Percentiles rank a stretch among this genome's conserved stretches.
Conservation (phyloP, 2,113 vertebrate species). For the Aptenodytes forsteri region DNA sequence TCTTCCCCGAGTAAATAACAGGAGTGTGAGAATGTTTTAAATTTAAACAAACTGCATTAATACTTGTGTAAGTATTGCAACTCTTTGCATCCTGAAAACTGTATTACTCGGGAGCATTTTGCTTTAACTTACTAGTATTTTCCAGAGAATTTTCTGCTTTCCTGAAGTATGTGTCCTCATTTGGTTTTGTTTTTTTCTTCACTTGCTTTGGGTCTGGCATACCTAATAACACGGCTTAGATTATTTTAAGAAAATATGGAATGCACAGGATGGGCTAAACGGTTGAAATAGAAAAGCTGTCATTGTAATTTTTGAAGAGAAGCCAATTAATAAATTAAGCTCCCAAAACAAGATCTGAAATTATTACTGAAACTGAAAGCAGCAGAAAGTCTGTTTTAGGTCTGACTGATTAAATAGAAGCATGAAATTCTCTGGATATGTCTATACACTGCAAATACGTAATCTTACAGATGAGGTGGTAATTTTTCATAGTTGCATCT, state of each 20-base stretch:
- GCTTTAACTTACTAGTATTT: not conserved
- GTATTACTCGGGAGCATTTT: not conserved
- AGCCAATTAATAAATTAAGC: not conserved
- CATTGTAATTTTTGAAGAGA: not conserved
- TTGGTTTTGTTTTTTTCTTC: not conserved
- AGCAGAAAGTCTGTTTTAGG: not conserved
- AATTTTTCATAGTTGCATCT: not conserved
- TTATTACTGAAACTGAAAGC: not conserved
- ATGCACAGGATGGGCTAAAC: not conserved
- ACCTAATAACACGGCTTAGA: not conserved
- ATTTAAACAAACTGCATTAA: not conserved
- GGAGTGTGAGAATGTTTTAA: not conserved
- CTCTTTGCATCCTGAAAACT: not conserved
- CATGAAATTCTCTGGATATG: not conserved
- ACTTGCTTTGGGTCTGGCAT: not conserved
- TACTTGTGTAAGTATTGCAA: not conserved
- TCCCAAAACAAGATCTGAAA: not conserved
- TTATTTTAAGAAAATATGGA: not conserved
- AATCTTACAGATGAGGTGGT: not conserved
- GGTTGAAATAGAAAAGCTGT: not conserved
- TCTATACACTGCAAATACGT: not conserved
- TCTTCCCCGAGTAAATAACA: not conserved
- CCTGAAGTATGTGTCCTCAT: not conserved
- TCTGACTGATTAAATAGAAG: not conserved
- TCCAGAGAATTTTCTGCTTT: not conserved